Evolutionary conservation across 2,888 invertebrate species (phyloP).

Genomic region (Lissocephala sabroskyi): DNA sequence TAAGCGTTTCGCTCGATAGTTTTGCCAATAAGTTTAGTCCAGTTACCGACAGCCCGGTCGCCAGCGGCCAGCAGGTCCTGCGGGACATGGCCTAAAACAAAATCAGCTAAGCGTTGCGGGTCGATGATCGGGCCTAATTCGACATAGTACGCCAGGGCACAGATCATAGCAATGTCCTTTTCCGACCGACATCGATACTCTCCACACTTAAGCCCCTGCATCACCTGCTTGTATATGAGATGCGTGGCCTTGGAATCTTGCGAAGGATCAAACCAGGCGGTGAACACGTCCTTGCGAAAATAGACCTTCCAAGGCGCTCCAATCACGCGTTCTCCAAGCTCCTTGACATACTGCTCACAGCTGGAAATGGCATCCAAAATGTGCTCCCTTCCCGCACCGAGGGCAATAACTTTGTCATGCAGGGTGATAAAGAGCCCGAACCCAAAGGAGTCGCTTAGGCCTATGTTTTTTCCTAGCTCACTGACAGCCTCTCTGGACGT

Average conservation of each 20-base stretch:
- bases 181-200: slow-evolving; percentile 91
- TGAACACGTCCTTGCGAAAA: slow-evolving; percentile 90
- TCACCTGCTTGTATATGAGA: slow-evolving; percentile 90
- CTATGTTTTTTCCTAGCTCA: slow-evolving; percentile 84
- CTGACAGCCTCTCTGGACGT: slow-evolving; percentile 90
- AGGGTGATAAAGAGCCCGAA: slow-evolving; percentile 93
- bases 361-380: slow-evolving; percentile 97
- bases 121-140: slow-evolving; percentile 78
- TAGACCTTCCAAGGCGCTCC: slow-evolving; percentile 92
- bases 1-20: slow-evolving; percentile 83
- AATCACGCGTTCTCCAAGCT: slow-evolving; percentile 87
- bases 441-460: slow-evolving; percentile 87
- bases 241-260: slow-evolving; percentile 88
- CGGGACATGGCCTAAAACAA: slow-evolving; percentile 59
- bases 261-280: slow-evolving; percentile 92
- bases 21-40: slow-evolving; percentile 82
- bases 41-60: slow-evolving; percentile 78
- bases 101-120: slow-evolving; percentile 45
- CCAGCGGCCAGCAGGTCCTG: slow-evolving; percentile 73
- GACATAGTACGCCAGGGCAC: slow-evolving; percentile 92
- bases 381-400: slow-evolving; percentile 92
- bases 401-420: slow-evolving; percentile 90
- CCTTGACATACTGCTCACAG: slow-evolving; percentile 95
- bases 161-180: slow-evolving; percentile 89
- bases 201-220: slow-evolving; percentile 90